These are phyloP conservation scores for Suricata suricatta DNA, from an alignment of 2,113 vertebrate species.

Conservation along the genomic window DNA sequence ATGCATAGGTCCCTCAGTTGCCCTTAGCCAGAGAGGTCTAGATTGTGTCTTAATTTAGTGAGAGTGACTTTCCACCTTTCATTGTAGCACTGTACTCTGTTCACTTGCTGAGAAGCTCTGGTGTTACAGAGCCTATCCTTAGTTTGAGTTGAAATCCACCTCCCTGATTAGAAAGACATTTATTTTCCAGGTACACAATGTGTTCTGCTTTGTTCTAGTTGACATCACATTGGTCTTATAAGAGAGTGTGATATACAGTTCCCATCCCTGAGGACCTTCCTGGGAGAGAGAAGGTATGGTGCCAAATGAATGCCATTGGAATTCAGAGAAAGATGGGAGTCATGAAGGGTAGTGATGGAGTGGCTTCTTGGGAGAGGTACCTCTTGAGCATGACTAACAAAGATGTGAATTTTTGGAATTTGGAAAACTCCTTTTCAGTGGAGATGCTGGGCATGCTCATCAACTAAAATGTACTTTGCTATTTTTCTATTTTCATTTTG, in stretches of 20 bases:
- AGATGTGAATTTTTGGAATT: not conserved
- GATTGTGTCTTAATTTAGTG: not conserved
- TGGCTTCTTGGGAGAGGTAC: not conserved
- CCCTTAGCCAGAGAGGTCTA: not conserved
- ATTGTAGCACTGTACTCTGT: not conserved
- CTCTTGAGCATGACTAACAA: not conserved
- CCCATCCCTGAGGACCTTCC: not conserved
- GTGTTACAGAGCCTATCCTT: not conserved
- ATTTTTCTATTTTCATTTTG: not conserved
- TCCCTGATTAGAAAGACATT: not conserved
- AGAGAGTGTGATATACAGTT: not conserved
- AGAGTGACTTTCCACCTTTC: not conserved
- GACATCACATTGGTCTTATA: not conserved
- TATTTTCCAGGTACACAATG: not conserved
- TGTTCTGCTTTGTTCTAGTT: not conserved
- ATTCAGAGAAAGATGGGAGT: not conserved
- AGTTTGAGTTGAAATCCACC: not conserved
- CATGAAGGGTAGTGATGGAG: not conserved
- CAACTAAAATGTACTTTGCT: not conserved
- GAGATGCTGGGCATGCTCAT: not conserved
- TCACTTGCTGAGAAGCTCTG: not conserved
- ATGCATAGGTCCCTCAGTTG: no score
- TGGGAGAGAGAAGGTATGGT: not conserved
- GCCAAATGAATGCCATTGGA: not conserved
- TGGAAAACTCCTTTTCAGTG: not conserved